Conservation (phyloP, 1,140 invertebrate species). For the Ips nitidus region DNA sequence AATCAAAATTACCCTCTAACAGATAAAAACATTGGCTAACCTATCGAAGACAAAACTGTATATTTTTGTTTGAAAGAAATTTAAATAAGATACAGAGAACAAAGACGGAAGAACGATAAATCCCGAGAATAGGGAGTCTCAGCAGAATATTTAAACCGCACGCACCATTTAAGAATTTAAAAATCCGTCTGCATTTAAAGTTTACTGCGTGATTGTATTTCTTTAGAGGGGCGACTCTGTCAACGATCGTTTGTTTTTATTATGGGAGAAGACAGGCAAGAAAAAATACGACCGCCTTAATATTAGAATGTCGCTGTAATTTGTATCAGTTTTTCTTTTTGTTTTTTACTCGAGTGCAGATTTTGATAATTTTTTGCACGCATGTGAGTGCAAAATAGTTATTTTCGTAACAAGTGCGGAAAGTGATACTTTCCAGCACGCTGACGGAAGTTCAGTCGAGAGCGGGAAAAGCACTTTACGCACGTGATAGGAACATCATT, state of each 20-base stretch:
- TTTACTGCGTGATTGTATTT: constrained; percentile 32
- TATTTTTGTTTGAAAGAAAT: background rate
- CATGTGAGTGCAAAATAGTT: too few relatives aligned
- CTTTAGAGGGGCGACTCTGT: constrained; percentile 23
- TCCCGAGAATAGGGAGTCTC: constrained; percentile 26
- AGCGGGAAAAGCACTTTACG: too few relatives aligned
- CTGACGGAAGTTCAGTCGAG: too few relatives aligned
- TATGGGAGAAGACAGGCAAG: constrained; percentile 21
- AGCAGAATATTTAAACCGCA: constrained; percentile 41
- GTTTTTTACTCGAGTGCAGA: too few relatives aligned
- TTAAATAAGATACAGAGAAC: constrained; percentile 4
- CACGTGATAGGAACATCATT: too few relatives aligned
- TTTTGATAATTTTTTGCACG: too few relatives aligned
- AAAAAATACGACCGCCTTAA: constrained; percentile 15
- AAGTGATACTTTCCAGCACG: too few relatives aligned
- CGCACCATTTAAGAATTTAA: constrained; percentile 45
- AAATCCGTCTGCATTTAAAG: constrained; percentile 42
- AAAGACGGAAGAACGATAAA: constrained; percentile 8
- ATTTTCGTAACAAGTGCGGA: too few relatives aligned
- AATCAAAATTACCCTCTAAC: too few relatives aligned
- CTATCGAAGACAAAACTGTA: too few relatives aligned
- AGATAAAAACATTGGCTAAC: too few relatives aligned
- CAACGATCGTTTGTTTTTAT: constrained; percentile 27
- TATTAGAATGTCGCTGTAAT: background rate
- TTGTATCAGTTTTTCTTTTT: too few relatives aligned